phyloP scores from a whole-genome alignment of 1,140 invertebrate species.

The Drosophila serrata region DNA sequence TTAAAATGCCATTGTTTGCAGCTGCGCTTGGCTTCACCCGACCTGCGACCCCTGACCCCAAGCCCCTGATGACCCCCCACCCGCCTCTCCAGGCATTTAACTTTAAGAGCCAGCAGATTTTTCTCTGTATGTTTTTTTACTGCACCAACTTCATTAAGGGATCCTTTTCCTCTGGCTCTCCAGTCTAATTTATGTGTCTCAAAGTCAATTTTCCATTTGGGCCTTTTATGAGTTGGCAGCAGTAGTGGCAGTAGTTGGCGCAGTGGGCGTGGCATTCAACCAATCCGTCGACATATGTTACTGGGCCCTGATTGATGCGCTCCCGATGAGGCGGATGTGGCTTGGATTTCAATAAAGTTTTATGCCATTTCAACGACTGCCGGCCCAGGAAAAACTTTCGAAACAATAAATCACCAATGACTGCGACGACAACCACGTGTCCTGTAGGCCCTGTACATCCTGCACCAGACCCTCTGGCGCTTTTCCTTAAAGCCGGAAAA shows the following conservation, averaged over 20 bases:
- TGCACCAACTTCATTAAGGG: conserved; percentile 33
- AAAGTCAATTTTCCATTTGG: conserved; percentile 40
- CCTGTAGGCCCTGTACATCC: conserved; percentile 22
- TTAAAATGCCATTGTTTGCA: conserved; percentile 82
- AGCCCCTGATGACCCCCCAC: conserved; percentile 49
- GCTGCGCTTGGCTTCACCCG: conserved; percentile 66
- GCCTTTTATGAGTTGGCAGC: conserved; percentile 39
- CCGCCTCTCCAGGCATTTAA: conserved; percentile 29
- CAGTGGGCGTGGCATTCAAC: conserved; percentile 58
- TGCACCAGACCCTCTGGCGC: conserved; percentile 1
- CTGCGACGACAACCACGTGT: conserved; percentile 60
- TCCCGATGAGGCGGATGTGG: conserved; percentile 47
- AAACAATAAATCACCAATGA: conserved; percentile 75
- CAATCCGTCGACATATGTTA: conserved; percentile 54
- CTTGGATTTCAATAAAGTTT: conserved; percentile 71
- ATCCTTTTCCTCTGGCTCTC: background rate
- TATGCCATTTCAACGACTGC: conserved; percentile 54
- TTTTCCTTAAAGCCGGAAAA: conserved; percentile 28
- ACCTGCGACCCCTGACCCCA: conserved; percentile 11
- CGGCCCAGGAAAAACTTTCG: conserved; percentile 49
- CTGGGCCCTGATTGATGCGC: conserved; percentile 40
- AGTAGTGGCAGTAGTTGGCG: conserved; percentile 3
- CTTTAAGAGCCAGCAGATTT: conserved; percentile 42
- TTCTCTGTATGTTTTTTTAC: conserved; percentile 15
- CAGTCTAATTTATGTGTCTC: conserved; percentile 46